These are phyloP conservation scores for Zaprionus ornatus DNA, from an alignment of 1,140 invertebrate species.

Conservation along the genomic window DNA sequence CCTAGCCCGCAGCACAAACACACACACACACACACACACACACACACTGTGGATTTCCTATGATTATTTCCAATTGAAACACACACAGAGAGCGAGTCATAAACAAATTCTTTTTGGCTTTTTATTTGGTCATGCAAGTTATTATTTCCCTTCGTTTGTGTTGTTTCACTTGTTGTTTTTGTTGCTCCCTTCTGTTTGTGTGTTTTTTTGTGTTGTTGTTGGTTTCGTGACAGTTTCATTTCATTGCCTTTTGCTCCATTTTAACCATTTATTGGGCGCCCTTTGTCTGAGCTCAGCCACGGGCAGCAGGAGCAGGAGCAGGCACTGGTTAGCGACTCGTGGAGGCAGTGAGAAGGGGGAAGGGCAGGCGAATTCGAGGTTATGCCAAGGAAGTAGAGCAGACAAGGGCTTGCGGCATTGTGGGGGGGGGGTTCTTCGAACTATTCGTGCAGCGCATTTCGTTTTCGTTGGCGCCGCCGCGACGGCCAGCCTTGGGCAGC, in stretches of 20 bases:
- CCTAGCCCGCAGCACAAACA: slow-evolving; percentile 48
- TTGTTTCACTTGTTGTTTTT: slow-evolving; percentile 10
- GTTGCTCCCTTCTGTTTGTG: slow-evolving; percentile 25
- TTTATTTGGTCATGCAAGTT: slow-evolving; percentile 63
- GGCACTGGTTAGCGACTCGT: not conserved
- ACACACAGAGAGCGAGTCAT: slow-evolving; percentile 49
- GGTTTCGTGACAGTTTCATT: slow-evolving; percentile 79
- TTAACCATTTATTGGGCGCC: slow-evolving; percentile 78
- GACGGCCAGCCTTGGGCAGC: slow-evolving; percentile 68
- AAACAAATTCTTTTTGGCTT: slow-evolving; percentile 70
- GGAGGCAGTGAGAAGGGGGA: not conserved
- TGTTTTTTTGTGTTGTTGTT: slow-evolving; percentile 26
- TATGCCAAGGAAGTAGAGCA: slow-evolving; percentile 29
- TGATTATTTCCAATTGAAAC: slow-evolving; percentile 55
- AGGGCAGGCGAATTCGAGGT: slow-evolving; percentile 31
- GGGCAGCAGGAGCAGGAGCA: not conserved
- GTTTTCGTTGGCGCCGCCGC: slow-evolving; percentile 70
- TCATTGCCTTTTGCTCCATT: slow-evolving; percentile 79
- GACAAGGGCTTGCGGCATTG: not conserved
- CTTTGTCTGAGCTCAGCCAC: slow-evolving; percentile 33
- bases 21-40: slow-evolving; percentile 24
- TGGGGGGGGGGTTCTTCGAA: not conserved
- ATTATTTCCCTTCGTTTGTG: slow-evolving; percentile 35
- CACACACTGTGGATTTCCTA: slow-evolving; percentile 49
- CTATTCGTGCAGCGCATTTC: slow-evolving; percentile 71